These are phyloP conservation scores for Oriolus oriolus DNA, from an alignment of 2,113 vertebrate genomes.

Conservation along the genomic window DNA sequence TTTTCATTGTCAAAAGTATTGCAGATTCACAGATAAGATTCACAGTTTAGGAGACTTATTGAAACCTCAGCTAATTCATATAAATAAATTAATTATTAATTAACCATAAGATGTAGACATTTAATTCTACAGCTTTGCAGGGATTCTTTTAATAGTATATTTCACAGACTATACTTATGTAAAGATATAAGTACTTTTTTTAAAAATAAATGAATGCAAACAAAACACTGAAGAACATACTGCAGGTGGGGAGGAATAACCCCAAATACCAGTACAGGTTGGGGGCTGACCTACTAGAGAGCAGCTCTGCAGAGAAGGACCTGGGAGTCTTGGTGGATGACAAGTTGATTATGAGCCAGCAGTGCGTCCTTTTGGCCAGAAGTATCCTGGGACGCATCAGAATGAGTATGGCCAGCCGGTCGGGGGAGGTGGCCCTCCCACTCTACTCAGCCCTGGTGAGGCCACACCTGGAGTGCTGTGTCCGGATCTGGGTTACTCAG, in stretches of 20 bases:
- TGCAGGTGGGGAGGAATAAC: neutral
- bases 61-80: neutral
- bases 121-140: neutral
- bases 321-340: neutral
- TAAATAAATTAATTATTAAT: neutral
- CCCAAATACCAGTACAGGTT: neutral
- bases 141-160: neutral
- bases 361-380: too few species aligned
- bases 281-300: neutral
- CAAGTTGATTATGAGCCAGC: neutral
- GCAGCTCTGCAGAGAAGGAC: neutral
- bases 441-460: neutral
- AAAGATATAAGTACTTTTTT: neutral
- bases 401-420: too few species aligned
- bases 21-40: neutral
- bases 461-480: neutral
- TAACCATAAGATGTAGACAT: neutral
- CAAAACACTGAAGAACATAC: neutral
- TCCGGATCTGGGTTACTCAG: neutral
- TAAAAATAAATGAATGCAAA: neutral
- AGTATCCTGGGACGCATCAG: neutral
- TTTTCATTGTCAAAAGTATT: neutral
- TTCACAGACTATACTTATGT: neutral
- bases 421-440: fast-evolving
- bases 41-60: neutral